A percentile compares a stretch with the other conserved stretches of the same genome.
Conservation (phyloP, 2,113 vertebrate species). For the Peromyscus californicus region DNA sequence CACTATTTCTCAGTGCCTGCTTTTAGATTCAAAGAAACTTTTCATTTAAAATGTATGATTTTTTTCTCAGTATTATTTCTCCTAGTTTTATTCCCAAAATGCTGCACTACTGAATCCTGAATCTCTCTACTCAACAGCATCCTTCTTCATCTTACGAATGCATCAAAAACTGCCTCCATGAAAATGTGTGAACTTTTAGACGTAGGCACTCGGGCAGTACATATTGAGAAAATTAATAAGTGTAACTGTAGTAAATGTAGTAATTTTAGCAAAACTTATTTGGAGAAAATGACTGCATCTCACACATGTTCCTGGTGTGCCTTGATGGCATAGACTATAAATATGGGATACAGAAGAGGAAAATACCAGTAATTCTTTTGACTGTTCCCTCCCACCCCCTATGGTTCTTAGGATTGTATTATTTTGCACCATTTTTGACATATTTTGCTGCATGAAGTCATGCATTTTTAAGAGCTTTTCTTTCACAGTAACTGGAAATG, state of each 20-base stretch:
- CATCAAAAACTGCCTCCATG: neutral
- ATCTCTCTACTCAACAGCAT: neutral
- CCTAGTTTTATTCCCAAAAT: neutral
- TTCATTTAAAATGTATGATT: neutral
- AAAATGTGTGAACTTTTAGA: neutral
- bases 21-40: conserved; percentile 36
- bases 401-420: conserved; percentile 71
- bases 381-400: conserved; percentile 48
- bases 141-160: neutral
- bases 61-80: neutral
- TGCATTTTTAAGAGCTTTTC: conserved; percentile 68
- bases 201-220: neutral
- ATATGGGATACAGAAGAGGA: conserved; percentile 57
- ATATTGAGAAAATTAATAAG: conserved; percentile 64
- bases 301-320: conserved; percentile 11
- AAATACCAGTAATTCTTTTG: conserved; percentile 74
- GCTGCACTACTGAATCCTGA: neutral
- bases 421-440: conserved; percentile 79
- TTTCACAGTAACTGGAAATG: conserved; percentile 72
- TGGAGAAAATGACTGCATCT: conserved; percentile 60
- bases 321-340: conserved; percentile 54
- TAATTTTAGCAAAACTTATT: conserved; percentile 72
- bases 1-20: neutral
- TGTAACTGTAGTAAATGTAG: conserved; percentile 32
- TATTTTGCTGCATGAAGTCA: conserved; percentile 38